A percentile compares a stretch with the other conserved stretches of the same genome.
Evolutionary conservation across 2,797 vertebrate species (phyloP).

Genomic region (Graptemys geographica): DNA sequence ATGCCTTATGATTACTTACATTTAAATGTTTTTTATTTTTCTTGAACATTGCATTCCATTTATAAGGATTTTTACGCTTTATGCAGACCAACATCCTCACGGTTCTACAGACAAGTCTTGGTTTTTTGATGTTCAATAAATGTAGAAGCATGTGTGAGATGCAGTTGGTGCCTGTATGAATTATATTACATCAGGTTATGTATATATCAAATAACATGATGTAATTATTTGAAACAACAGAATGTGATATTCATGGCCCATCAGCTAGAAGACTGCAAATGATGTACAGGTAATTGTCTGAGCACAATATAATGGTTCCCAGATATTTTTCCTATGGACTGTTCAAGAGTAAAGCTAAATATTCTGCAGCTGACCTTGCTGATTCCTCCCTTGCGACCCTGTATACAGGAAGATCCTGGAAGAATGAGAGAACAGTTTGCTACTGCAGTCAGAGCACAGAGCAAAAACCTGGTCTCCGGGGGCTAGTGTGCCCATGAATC

Average conservation of each 20-base stretch:
- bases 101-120: neutral
- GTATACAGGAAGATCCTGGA: neutral
- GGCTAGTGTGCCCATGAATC: neutral
- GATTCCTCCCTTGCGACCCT: neutral
- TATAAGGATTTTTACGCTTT: constrained; percentile 3
- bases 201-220: constrained; percentile 26
- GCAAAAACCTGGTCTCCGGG: neutral
- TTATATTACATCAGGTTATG: neutral
- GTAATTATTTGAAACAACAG: neutral
- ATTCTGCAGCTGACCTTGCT: neutral
- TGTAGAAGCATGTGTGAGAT: neutral
- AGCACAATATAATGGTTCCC: constrained; percentile 4
- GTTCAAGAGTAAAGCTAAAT: constrained; percentile 3
- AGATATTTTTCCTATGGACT: constrained; percentile 28
- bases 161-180: constrained; percentile 24
- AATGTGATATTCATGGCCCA: neutral
- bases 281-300: constrained; percentile 18
- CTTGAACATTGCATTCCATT: neutral
- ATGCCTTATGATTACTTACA: neutral
- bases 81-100: constrained; percentile 8
- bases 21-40: constrained; percentile 37
- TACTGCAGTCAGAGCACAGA: constrained; percentile 17
- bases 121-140: constrained; percentile 6
- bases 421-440: constrained; percentile 4
- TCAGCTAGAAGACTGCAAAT: constrained; percentile 45